A percentile compares a stretch with the other conserved stretches of the same genome.
These are phyloP conservation scores for Amphiprion percula DNA, from an alignment of 2,113 vertebrate genomes.

Conservation along the genomic window DNA sequence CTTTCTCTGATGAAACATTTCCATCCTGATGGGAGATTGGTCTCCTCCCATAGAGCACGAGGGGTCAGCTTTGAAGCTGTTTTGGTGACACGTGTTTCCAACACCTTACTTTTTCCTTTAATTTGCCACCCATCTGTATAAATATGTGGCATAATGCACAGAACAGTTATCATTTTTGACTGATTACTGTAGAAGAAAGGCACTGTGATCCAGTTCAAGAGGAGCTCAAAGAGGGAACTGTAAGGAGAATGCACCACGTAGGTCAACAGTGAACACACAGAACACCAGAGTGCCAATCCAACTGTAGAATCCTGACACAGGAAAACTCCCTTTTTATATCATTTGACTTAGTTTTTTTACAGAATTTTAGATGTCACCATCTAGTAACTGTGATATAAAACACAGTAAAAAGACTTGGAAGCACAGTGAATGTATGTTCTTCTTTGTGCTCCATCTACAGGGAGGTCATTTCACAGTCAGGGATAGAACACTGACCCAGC, in stretches of 20 bases:
- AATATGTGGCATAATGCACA: not conserved
- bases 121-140: not conserved
- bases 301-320: conserved; percentile 63
- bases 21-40: too few relatives aligned
- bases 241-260: conserved; percentile 69
- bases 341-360: not conserved
- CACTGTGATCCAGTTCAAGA: conserved; percentile 45
- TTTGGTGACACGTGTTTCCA: too few relatives aligned
- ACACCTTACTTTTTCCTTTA: too few relatives aligned
- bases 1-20: too few relatives aligned
- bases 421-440: not conserved
- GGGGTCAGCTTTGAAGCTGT: too few relatives aligned
- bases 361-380: not conserved
- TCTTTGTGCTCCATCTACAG: not conserved
- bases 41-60: too few relatives aligned
- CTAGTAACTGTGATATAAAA: not conserved
- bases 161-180: conserved; percentile 5
- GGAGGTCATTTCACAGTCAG: not conserved
- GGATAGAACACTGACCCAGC: not conserved
- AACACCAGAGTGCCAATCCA: conserved; percentile 71
- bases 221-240: conserved; percentile 66
- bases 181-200: conserved; percentile 29
- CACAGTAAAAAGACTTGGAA: not conserved
- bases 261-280: conserved; percentile 67
- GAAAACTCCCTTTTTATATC: conserved; percentile 67